Evolutionary conservation across 1,140 invertebrate species (phyloP), one percentile per base, ranked within the genome.

Genomic region (Sitobion miscanthi): DNA sequence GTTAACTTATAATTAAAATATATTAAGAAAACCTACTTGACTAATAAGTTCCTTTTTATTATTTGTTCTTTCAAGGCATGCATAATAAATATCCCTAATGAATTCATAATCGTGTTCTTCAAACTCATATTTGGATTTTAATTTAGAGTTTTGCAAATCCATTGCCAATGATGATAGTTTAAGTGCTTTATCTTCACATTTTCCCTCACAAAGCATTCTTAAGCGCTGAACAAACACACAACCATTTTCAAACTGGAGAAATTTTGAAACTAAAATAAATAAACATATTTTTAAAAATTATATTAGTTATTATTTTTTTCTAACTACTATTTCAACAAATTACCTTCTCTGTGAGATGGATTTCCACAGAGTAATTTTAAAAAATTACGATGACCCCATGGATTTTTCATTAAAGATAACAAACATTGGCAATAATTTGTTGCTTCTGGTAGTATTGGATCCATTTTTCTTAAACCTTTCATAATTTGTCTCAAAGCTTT

Each of bases 11-110:
- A 89, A 54, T 54, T 38, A 89, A 2, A 54, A 57, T 57, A 90
- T 20, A 90, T n/a, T 4, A 77, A 52, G 57, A 57, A 62, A 47
- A 82, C 69, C 9, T 83, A 93, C 91, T 23, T 86, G 49, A 17
- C 42, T 21, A 30, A 93, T n/a, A 23, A 93, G 91, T 85, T 93
- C 49, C 7, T 42, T 42, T 25, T 17, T 92, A 17, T 45, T 86
- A 85, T 86, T 57, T 30, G 38, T 4, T 11, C 47, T 25, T 25
- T 86, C 47, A 86, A 93, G 91, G 23, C 82, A 93, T 45, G 82
- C 91, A 85, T 47, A 93, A 86, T 93, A 86, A 86, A 93, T 86
- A 86, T 93, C 91, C 86, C 91, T 85, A 14, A 93, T 93, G 42
- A 85, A 54, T 54, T 42, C 35, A n/a, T 42, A 52, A 93, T 93